Evolutionary conservation across 2,888 invertebrate genomes (phyloP).

Genomic region (Mantis religiosa): DNA sequence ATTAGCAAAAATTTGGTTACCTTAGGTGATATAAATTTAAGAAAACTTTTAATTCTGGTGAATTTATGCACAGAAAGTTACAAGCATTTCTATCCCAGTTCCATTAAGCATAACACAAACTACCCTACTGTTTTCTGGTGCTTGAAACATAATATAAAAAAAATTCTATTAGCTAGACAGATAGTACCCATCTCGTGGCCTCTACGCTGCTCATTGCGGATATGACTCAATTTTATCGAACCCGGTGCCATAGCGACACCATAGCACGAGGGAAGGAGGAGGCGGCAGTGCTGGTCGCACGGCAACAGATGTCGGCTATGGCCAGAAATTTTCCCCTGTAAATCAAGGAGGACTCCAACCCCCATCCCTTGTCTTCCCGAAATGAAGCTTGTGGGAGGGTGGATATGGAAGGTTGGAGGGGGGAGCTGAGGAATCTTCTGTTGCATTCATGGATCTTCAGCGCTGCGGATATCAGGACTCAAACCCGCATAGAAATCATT

Average conservation of each 20-base stretch:
- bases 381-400: not conserved
- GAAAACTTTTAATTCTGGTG: too few species aligned
- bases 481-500: not conserved
- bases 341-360: not conserved
- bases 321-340: constrained; percentile 10
- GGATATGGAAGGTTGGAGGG: not conserved
- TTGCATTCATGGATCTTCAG: not conserved
- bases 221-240: not conserved
- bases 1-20: too few species aligned
- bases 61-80: too few species aligned
- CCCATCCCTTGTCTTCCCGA: not conserved
- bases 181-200: too few species aligned
- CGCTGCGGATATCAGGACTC: not conserved
- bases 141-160: too few species aligned
- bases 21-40: too few species aligned
- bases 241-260: not conserved
- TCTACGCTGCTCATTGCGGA: not conserved
- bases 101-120: too few species aligned
- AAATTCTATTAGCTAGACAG: too few species aligned
- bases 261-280: not conserved
- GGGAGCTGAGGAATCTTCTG: not conserved
- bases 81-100: too few species aligned
- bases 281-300: not conserved
- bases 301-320: constrained; percentile 12
- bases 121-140: too few species aligned